These are phyloP conservation scores for Danaus chrysippus DNA, from an alignment of 2,888 invertebrate species.

Conservation along the genomic window DNA sequence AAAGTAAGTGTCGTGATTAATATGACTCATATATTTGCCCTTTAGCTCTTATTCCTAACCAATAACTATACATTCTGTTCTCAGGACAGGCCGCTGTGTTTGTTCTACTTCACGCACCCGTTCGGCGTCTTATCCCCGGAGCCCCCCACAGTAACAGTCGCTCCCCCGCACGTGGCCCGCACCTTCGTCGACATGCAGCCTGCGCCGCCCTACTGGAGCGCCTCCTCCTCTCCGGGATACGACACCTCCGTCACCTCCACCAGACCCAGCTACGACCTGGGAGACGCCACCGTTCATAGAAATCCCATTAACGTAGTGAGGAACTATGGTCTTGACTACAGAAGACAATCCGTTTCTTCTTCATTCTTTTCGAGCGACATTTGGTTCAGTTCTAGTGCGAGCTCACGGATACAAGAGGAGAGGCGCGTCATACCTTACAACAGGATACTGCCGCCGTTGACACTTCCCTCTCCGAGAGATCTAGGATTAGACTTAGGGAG, in stretches of 20 bases:
- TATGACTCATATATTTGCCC: not conserved
- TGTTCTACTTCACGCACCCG: constrained; percentile 79
- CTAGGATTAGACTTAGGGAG: constrained; percentile 36
- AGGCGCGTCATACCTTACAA: constrained; percentile 49
- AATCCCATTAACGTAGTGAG: constrained; percentile 42
- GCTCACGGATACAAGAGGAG: constrained; percentile 40
- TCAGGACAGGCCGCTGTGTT: constrained; percentile 72
- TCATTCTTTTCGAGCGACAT: constrained; percentile 54
- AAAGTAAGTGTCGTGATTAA: constrained; percentile 46
- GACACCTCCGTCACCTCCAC: constrained; percentile 34
- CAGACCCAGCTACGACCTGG: constrained; percentile 41
- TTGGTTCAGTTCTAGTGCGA: constrained; percentile 52
- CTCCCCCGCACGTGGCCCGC: constrained; percentile 33
- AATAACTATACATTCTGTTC: not conserved
- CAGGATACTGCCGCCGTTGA: constrained; percentile 58
- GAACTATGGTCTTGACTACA: constrained; percentile 37
- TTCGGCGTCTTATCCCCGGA: constrained; percentile 76
- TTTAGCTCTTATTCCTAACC: not conserved
- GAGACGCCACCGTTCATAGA: constrained; percentile 44
- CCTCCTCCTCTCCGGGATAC: constrained; percentile 49
- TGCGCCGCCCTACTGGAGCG: constrained; percentile 43
- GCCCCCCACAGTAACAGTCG: constrained; percentile 47
- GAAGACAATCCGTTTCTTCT: constrained; percentile 48
- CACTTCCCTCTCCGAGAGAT: constrained; percentile 48
- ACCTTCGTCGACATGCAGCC: constrained; percentile 58